phyloP scores from a whole-genome alignment of 1,140 invertebrate species.

The Listronotus bonariensis region DNA sequence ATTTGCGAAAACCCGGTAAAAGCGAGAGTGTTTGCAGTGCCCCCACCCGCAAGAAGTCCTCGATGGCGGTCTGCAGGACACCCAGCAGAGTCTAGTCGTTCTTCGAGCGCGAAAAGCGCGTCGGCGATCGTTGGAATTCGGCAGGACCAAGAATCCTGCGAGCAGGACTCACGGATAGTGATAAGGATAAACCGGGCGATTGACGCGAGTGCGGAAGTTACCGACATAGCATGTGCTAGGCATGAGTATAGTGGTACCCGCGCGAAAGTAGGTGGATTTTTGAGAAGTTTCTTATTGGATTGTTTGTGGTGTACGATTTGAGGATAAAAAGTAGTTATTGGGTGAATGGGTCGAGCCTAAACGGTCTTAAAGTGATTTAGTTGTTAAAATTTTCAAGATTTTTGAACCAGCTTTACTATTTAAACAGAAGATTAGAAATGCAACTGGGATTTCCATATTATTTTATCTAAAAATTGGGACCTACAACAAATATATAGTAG shows the following conservation, averaged over 20 bases:
- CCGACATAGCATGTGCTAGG: constrained; percentile 29
- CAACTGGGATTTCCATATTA: too few relatives aligned
- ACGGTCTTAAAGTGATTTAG: too few relatives aligned
- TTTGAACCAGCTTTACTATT: too few relatives aligned
- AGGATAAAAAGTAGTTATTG: neutral
- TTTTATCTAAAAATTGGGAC: too few relatives aligned
- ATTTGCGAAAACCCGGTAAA: constrained; percentile 30
- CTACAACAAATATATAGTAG: too few relatives aligned
- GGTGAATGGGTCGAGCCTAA: too few relatives aligned
- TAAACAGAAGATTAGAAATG: too few relatives aligned
- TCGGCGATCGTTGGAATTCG: constrained; percentile 14
- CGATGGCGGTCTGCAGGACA: neutral
- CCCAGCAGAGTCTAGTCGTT: constrained; percentile 16
- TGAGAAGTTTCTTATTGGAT: neutral
- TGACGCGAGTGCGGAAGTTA: constrained; percentile 22
- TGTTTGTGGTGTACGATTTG: neutral
- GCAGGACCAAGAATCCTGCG: constrained; percentile 22
- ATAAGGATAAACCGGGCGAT: neutral
- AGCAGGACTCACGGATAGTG: neutral
- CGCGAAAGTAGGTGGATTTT: constrained; percentile 19
- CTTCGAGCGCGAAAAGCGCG: constrained; percentile 23
- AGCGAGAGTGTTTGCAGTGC: constrained; percentile 27
- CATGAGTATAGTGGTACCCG: constrained; percentile 33
- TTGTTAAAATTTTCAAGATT: too few relatives aligned
- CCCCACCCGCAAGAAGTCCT: constrained; percentile 12